Base-by-base conservation (phyloP, 2,888 invertebrate genomes). In the Tupiocoris notatus region DNA sequence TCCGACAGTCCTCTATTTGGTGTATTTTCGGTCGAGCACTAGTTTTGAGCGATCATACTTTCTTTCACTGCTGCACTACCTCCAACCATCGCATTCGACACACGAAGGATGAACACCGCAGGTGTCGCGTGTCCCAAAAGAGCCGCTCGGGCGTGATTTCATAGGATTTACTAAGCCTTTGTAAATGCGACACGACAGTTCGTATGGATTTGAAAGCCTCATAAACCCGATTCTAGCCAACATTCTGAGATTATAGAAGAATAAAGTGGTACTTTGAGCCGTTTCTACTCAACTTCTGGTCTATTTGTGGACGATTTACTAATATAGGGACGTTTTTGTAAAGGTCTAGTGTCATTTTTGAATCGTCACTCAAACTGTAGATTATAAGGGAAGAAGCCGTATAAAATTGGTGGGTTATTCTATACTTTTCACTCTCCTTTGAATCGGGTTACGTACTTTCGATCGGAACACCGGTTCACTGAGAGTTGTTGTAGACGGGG, bases 91-190 rank as follows among this genome's bases (percentile, higher is more conserved):
- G n/a, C n/a, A n/a, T n/a, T n/a, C n/a, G n/a, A 39, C 12, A 39
- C 39, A 3, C 39, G 39, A 39, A 6, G 59, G 59, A 59, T 20
- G 63, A 63, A 6, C 16, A 65, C 25, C 65, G 65, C 65, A 65
- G 65, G 65, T 65, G 65, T 65, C 65, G 65, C 65, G 65, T 65
- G 65, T 65, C 65, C 65, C 65, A 65, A 65, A 65, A 65, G 65
- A 65, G 65, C 65, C 65, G 65, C 65, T 25, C 65, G 39, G 20
- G 25, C 65, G 65, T 25, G 25, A 65, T 25, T 16, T 65, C 25
- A 65, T 65, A n/a, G 65, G 65, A 65, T 65, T 65, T 65, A 17
- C 16, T 25, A 7, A 9, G 16, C 59, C 12, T 7, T 39, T 39
- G 39, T 39, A 3, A 39, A 39, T 39, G 12, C 6, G 39, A 12